phyloP scores from a whole-genome alignment of 2,113 vertebrate species.

The Calidris pugnax region DNA sequence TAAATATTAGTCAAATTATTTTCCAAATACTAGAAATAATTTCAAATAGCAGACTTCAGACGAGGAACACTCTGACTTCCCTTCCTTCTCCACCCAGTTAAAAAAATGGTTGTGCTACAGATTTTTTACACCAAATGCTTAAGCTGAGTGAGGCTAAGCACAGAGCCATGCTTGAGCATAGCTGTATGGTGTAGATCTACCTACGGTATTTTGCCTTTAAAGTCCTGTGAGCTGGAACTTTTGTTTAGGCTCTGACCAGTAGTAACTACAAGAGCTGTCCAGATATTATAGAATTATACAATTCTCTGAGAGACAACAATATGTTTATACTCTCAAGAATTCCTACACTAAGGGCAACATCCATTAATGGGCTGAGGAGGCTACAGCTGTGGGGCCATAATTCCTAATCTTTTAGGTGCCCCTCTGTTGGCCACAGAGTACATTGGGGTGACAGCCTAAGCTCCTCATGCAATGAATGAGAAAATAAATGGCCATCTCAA shows the following conservation, averaged over 20 bases:
- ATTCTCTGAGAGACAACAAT: neutral
- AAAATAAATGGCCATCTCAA: neutral
- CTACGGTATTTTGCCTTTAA: neutral
- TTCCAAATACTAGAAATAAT: neutral
- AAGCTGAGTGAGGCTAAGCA: neutral
- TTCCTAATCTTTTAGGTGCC: neutral
- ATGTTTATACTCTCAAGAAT: neutral
- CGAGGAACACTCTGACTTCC: fast-evolving
- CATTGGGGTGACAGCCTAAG: neutral
- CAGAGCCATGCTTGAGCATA: neutral
- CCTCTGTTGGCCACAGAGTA: neutral
- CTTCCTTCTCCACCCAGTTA: neutral
- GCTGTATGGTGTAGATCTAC: neutral
- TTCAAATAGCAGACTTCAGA: neutral
- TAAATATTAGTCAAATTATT: neutral
- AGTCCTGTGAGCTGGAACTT: neutral
- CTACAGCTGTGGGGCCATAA: neutral
- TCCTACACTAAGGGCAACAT: neutral
- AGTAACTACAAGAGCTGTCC: neutral
- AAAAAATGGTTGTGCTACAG: neutral
- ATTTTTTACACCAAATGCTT: neutral
- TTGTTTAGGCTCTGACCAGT: neutral
- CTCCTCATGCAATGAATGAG: neutral
- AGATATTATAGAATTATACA: neutral
- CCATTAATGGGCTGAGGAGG: neutral